phyloP scores from a whole-genome alignment of 2,888 invertebrate species.

The Sylvicola cinctus region DNA sequence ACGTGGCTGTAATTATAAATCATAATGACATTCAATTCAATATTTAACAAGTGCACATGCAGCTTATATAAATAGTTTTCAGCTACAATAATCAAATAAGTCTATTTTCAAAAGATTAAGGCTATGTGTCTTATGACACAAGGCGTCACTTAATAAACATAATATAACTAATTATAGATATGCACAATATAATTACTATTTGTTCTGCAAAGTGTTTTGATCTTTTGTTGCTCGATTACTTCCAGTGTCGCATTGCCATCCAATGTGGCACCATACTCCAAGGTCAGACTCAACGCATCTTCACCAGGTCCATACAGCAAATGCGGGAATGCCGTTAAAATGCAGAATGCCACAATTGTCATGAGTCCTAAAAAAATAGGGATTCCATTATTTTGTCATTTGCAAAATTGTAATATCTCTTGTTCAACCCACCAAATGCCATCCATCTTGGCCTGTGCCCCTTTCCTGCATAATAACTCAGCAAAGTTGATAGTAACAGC shows the following conservation, averaged over 20 bases:
- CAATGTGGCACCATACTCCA: constrained; percentile 31
- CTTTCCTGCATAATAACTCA: constrained; percentile 48
- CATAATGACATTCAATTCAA: constrained; percentile 1
- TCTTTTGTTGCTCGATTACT: constrained; percentile 27
- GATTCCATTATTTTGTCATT: constrained; percentile 1
- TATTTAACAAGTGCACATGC: too few relatives aligned
- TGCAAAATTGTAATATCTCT: background rate
- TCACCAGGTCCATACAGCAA: constrained; percentile 46
- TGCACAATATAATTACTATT: constrained; percentile 14
- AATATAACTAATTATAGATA: background rate
- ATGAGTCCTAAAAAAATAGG: constrained; percentile 23
- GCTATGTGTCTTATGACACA: too few relatives aligned
- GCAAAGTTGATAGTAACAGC: constrained; percentile 38
- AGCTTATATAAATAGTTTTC: too few relatives aligned
- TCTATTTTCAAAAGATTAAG: too few relatives aligned
- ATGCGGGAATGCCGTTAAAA: constrained; percentile 44
- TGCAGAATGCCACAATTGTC: constrained; percentile 40
- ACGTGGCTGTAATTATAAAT: constrained; percentile 3
- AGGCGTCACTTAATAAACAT: too few relatives aligned
- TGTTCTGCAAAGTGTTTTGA: constrained; percentile 33
- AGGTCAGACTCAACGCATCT: constrained; percentile 38
- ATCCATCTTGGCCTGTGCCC: constrained; percentile 56
- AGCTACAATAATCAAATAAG: constrained; percentile 3
- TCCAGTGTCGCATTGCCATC: constrained; percentile 25
- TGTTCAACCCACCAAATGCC: constrained; percentile 26